Evolutionary conservation across 2,113 vertebrate species (phyloP).

Genomic region (Machaerirhynchus nigripectus): DNA sequence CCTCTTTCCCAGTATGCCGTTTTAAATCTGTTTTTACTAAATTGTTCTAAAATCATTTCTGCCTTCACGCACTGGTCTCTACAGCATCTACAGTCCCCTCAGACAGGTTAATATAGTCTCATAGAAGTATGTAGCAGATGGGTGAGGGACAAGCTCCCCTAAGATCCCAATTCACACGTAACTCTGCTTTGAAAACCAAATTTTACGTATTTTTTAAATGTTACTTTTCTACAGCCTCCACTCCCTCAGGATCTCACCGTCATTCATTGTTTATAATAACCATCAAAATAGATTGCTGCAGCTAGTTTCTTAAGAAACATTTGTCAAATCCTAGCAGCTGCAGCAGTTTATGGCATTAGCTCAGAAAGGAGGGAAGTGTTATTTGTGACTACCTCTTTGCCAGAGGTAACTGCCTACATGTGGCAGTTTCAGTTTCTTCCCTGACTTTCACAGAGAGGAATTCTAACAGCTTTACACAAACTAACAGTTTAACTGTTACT

Average conservation of each 20-base stretch:
- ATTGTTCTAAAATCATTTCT: background rate
- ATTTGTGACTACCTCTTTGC: background rate
- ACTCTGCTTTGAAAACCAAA: background rate
- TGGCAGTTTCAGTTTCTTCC: background rate
- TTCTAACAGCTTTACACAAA: background rate
- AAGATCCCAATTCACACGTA: background rate
- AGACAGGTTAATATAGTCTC: fast-evolving
- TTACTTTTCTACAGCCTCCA: background rate
- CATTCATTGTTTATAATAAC: background rate
- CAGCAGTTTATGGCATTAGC: background rate
- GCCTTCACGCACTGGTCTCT: background rate
- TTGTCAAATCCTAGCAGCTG: background rate
- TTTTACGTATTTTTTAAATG: background rate
- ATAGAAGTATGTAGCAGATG: background rate
- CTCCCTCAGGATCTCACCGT: background rate
- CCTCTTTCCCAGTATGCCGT: background rate
- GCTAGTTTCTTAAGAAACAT: background rate
- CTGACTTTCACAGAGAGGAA: background rate
- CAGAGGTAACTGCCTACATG: background rate
- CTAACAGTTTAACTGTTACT: background rate
- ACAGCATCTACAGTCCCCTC: background rate
- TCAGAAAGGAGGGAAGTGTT: background rate
- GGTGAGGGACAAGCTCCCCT: background rate
- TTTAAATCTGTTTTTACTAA: background rate
- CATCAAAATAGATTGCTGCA: background rate